Evolutionary conservation across 2,888 invertebrate species (phyloP).

Genomic region (Acrocera orbiculus): DNA sequence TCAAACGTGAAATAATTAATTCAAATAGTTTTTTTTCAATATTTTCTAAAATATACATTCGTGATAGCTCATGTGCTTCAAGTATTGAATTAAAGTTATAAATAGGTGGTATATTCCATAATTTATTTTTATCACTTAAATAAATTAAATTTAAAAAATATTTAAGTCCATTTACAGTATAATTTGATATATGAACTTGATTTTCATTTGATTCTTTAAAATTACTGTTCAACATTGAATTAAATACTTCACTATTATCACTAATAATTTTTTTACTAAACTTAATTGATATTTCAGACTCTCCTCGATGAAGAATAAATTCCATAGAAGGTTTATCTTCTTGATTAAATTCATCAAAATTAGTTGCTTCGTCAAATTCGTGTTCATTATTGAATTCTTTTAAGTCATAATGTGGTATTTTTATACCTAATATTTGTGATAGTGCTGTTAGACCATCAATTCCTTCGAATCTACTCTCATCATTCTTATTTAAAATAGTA

Average conservation of each 20-base stretch:
- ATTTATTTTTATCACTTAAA: constrained; percentile 16
- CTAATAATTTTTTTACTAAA: constrained; percentile 27
- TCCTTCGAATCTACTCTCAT: constrained; percentile 23
- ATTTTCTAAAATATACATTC: constrained; percentile 26
- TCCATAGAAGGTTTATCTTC: constrained; percentile 11
- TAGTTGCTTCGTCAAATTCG: constrained; percentile 15
- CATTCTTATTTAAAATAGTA: constrained; percentile 22
- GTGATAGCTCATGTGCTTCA: constrained; percentile 29
- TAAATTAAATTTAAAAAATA: constrained; percentile 28
- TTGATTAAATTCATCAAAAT: neutral
- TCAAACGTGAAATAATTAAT: constrained; percentile 20
- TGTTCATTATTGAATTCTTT: constrained; percentile 12
- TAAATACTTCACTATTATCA: constrained; percentile 28
- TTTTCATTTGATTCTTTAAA: constrained; percentile 28
- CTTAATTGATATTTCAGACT: constrained; percentile 14
- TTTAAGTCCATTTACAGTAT: constrained; percentile 23
- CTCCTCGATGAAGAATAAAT: constrained; percentile 11
- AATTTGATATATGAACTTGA: constrained; percentile 25
- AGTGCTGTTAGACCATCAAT: constrained; percentile 26
- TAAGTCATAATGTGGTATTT: constrained; percentile 16
- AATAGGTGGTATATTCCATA: constrained; percentile 17
- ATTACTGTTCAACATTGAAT: constrained; percentile 28
- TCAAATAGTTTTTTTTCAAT: constrained; percentile 23
- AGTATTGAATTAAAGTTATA: constrained; percentile 22
- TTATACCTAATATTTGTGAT: constrained; percentile 23